Base-by-base conservation (phyloP, 2,797 vertebrate genomes). In the Antrozous pallidus region DNA sequence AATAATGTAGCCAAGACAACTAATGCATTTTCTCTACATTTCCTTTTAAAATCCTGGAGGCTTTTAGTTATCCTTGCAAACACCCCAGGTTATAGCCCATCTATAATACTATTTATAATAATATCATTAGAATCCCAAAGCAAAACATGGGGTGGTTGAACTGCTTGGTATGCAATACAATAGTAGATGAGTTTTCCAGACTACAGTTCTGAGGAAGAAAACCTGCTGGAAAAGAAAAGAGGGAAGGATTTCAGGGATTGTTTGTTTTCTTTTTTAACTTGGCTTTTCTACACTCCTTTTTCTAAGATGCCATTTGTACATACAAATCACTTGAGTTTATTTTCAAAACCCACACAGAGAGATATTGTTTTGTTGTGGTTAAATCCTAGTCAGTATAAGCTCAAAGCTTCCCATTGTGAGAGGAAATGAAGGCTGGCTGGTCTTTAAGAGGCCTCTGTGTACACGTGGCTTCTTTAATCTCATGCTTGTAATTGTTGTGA, bases 381-480 rank as follows among this genome's bases (percentile, higher is more conserved):
- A 65, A 47, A 65, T 89, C 70, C 73, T 40, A 49, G 78, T 85
- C 93, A n/a, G 33, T 33, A 81, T 83, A 88, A 85, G 38, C 84
- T 85, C 36, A 16, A 47, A 79, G 93, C 58, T 88, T 95, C 96
- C 96, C 51, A 63, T 88, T 14, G 93, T 91, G 96, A 95, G 28
- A 95, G 96, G 97, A 97, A 97, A 95, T 92, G 94, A 95, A 94
- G 77, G 42, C 83, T 40, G 81, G 38, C 38, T 45, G 69, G 49
- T 91, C 91, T 93, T 61, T 85, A 31, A 71, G 84, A 61, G 69
- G 91, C 91, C 78, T 95, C 3, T 88, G 14, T 42, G 20, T 40
- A 36, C 38, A 26, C 12, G 67, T 54, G 79, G 45, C 31, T 24
- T 61, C 96, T 98, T 98, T 98, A 67, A 98, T 98, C 97, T 96